These are phyloP conservation scores for Ataeniobius toweri DNA, from an alignment of 2,797 vertebrate genomes.

Conservation along the genomic window DNA sequence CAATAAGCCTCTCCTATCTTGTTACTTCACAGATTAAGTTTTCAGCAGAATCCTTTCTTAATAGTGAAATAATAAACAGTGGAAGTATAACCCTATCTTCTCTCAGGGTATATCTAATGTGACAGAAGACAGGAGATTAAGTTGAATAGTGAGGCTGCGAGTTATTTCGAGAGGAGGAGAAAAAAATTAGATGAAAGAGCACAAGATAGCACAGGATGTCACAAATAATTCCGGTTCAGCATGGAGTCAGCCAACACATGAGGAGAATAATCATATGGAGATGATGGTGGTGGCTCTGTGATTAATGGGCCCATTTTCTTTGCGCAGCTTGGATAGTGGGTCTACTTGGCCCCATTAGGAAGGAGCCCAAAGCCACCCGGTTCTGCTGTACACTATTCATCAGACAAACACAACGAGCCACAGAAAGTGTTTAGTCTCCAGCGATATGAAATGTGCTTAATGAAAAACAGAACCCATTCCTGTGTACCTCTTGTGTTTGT, in stretches of 20 bases:
- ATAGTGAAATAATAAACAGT: slow-evolving; percentile 71
- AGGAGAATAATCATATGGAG: slow-evolving; percentile 76
- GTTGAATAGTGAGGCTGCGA: slow-evolving; percentile 62
- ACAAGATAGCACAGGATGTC: slow-evolving; percentile 43
- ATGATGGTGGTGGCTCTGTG: slow-evolving; percentile 72
- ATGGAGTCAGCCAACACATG: slow-evolving; percentile 61
- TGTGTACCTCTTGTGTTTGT: slow-evolving; percentile 4
- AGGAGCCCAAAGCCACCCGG: slow-evolving; percentile 68
- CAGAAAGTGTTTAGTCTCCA: slow-evolving; percentile 43
- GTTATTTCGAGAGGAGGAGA: slow-evolving; percentile 46
- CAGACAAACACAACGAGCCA: slow-evolving; percentile 60
- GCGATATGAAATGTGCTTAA: slow-evolving; percentile 31
- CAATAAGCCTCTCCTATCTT: slow-evolving; percentile 70
- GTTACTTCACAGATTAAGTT: slow-evolving; percentile 54
- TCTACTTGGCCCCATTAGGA: slow-evolving; percentile 76
- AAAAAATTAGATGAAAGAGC: slow-evolving; percentile 32
- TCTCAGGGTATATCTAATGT: slow-evolving; percentile 66
- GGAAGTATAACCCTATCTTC: slow-evolving; percentile 55
- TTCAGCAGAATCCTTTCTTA: slow-evolving; percentile 69
- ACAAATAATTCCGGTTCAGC: slow-evolving; percentile 61
- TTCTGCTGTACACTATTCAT: slow-evolving; percentile 61
- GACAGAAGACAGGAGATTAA: slow-evolving; percentile 58
- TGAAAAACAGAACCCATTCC: slow-evolving; percentile 20
- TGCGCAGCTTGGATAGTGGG: slow-evolving; percentile 74
- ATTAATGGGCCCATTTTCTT: slow-evolving; percentile 78